Conservation (phyloP, 2,797 vertebrate species). For the Acomys russatus region DNA sequence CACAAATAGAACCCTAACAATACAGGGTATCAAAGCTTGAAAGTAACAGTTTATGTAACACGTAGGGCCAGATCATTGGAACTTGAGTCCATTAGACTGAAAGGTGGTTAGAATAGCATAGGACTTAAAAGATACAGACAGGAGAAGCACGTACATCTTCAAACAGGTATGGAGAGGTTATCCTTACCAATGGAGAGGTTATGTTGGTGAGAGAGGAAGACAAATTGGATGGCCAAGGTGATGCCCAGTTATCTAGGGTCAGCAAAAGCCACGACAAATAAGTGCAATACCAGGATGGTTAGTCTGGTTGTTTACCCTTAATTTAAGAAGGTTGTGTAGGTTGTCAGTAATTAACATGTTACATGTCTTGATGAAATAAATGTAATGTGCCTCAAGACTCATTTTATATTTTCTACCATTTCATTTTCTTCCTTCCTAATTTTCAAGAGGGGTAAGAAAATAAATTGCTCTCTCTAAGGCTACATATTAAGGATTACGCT, state of each 20-base stretch:
- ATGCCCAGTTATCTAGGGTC: neutral
- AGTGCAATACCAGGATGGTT: neutral
- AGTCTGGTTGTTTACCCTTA: neutral
- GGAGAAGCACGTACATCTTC: neutral
- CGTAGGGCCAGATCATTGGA: neutral
- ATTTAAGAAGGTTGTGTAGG: constrained; percentile 17
- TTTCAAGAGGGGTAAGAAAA: neutral
- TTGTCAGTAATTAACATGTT: constrained; percentile 26
- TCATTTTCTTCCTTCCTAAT: neutral
- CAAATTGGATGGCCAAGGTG: neutral
- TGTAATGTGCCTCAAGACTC: neutral
- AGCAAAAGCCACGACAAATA: neutral
- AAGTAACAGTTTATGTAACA: constrained; percentile 6
- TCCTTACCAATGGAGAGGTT: neutral
- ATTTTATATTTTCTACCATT: neutral
- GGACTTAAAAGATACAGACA: neutral
- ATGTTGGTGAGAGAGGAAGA: neutral
- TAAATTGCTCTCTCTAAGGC: neutral
- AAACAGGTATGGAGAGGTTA: neutral
- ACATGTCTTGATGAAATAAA: constrained; percentile 18
- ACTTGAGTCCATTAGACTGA: neutral
- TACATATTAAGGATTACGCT: neutral
- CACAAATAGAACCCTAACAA: neutral
- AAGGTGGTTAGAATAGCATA: neutral
- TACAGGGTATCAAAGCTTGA: constrained; percentile 1